Percentiles rank a stretch among this genome's conserved stretches.
Evolutionary conservation across 2,888 invertebrate genomes (phyloP).

Genomic region (Lottia gigantea): DNA sequence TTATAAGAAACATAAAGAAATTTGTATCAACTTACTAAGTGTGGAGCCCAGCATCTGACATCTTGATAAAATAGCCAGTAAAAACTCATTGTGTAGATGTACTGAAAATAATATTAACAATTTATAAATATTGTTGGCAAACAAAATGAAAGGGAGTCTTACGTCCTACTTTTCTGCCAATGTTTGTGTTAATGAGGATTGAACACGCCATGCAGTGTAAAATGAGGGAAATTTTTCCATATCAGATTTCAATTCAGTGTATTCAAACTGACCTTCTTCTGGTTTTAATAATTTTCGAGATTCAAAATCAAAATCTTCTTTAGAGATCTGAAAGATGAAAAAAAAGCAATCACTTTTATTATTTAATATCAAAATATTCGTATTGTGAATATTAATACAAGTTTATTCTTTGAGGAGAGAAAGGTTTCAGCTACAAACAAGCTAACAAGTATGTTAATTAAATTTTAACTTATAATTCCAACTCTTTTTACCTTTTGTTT

Average conservation of each 20-base stretch:
- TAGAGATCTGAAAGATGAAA: constrained; percentile 73
- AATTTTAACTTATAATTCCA: background rate
- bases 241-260: background rate
- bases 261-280: constrained; percentile 70
- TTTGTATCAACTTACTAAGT: constrained; percentile 42
- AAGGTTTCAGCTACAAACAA: too few relatives aligned
- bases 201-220: background rate
- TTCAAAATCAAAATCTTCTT: constrained; percentile 85
- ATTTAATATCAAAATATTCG: background rate
- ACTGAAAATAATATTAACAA: constrained; percentile 70
- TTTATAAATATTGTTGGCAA: too few relatives aligned
- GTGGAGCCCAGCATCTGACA: constrained; percentile 72
- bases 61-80: constrained; percentile 83
- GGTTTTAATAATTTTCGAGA: constrained; percentile 79
- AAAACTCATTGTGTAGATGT: constrained; percentile 85
- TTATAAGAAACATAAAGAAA: too few relatives aligned
- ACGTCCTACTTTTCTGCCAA: too few relatives aligned
- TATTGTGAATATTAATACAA: too few relatives aligned
- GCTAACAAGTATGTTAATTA: background rate
- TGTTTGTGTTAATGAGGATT: too few relatives aligned
- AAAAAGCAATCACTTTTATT: too few relatives aligned
- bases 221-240: background rate
- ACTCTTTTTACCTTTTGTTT: constrained; percentile 57
- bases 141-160: too few relatives aligned
- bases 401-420: too few relatives aligned